A percentile compares a stretch with the other conserved stretches of the same genome.
Conservation (phyloP, 2,113 vertebrate species). For the Corythornis vintsioides region DNA sequence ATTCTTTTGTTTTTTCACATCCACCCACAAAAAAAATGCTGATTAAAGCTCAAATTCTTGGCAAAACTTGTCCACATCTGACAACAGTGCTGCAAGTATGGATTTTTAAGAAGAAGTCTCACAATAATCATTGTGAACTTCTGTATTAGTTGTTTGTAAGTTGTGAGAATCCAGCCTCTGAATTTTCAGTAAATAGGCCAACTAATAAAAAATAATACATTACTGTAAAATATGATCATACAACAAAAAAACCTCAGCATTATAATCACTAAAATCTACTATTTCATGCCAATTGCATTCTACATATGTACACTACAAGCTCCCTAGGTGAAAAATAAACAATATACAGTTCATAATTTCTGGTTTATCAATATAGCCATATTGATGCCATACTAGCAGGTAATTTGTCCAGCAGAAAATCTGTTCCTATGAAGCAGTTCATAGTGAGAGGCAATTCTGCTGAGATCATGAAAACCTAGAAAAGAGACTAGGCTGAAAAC, state of each 20-base stretch:
- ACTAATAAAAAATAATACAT: background rate
- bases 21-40: slow-evolving; percentile 40
- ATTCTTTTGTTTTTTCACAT: slow-evolving; percentile 46
- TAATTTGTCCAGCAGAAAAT: background rate
- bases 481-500: background rate
- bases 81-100: background rate
- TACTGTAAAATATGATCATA: background rate
- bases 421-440: background rate
- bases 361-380: background rate
- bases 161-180: background rate
- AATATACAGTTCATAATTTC: background rate
- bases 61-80: slow-evolving; percentile 17
- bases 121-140: background rate
- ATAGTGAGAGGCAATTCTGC: background rate
- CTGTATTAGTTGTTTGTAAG: background rate
- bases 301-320: background rate
- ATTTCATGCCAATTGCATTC: background rate
- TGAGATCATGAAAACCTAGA: background rate
- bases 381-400: background rate
- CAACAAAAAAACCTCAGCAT: background rate
- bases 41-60: slow-evolving; percentile 45
- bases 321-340: background rate
- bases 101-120: background rate
- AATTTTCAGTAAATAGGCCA: background rate
- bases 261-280: background rate